Percentiles rank a stretch among this genome's conserved stretches.
Conservation (phyloP, 2,113 vertebrate species). For the Ammodytes dubius region DNA sequence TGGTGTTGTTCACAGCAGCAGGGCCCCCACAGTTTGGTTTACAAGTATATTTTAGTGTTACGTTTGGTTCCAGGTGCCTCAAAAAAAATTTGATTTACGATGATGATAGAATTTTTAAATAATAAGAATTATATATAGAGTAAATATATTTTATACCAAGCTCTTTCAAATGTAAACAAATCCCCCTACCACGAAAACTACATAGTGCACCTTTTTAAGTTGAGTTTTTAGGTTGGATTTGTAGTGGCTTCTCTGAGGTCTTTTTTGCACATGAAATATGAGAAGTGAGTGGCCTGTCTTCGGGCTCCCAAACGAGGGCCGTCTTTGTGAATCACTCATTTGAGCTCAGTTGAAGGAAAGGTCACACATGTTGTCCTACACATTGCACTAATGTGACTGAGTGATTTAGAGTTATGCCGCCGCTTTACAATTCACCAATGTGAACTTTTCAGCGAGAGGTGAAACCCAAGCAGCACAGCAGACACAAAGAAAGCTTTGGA, state of each 20-base stretch:
- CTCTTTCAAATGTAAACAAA: no score
- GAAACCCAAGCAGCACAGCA: conserved; percentile 17
- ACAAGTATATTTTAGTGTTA: no score
- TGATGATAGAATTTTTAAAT: no score
- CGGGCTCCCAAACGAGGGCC: conserved; percentile 56
- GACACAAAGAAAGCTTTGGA: neutral
- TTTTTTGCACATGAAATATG: conserved; percentile 68
- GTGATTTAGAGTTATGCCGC: conserved; percentile 36
- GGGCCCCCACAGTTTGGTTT: no score
- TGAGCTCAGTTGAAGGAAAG: conserved; percentile 68
- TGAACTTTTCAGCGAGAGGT: conserved; percentile 7
- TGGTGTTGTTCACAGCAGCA: no score
- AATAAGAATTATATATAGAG: no score
- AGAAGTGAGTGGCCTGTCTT: conserved; percentile 56
- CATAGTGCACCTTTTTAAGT: neutral
- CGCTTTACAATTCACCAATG: conserved; percentile 13
- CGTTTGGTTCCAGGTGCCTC: no score
- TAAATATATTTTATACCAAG: no score
- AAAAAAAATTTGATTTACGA: no score
- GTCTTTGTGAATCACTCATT: conserved; percentile 64
- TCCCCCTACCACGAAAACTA: no score
- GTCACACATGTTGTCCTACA: conserved; percentile 68
- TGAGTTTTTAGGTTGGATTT: conserved; percentile 22
- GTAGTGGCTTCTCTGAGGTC: conserved; percentile 41
- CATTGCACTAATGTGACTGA: conserved; percentile 55